Base-by-base conservation (phyloP, 1,140 invertebrate species). In the Venturia canescens region DNA sequence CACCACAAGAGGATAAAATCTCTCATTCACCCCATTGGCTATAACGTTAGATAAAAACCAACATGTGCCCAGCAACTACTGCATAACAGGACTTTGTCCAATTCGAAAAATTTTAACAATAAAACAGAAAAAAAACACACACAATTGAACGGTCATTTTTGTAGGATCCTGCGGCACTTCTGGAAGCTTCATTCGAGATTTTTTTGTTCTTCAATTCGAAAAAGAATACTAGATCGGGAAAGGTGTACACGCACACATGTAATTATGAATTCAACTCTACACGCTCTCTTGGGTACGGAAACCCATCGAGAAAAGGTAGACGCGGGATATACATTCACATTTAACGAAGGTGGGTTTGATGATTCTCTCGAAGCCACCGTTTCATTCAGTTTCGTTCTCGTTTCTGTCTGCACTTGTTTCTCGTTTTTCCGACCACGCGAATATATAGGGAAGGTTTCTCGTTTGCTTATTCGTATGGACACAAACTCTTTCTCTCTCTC, bases 371-470 rank as follows among this genome's bases (percentile, higher is more conserved):
- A 76, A 79, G 79, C 81, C 69, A 76, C 75, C 79, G 80, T 83
- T 84, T 83, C 78, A 80, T 81, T 71, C 72, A 80, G 71, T 67
- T 81, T 78, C 63, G 70, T 34, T 53, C 63, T 13, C 44, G 48
- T 69, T 63, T 74, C 66, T 69, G 53, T 16, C 13, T 38, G 50
- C 72, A 76, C 72, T 76, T 76, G 13, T 50, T 27, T 66, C 11
- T 50, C 66, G 15, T 69, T 69, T 16, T 13, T 16, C 29, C 66
- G n/a, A 31, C 29, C 66, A n/a, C n/a, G 66, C 31, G 66, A 31
- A 27, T 31, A 63, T 63, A 63, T 3, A 38, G 60, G 53, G 6
- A 34, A 23, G 50, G 29, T 44, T 53, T 53, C 50, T 53, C 50
- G 18, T 53, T 53, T 21, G 50, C 50, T 53, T 21, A 21, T 53